Base-by-base conservation (phyloP, 2,888 invertebrate species). In the Thumatha senex region DNA sequence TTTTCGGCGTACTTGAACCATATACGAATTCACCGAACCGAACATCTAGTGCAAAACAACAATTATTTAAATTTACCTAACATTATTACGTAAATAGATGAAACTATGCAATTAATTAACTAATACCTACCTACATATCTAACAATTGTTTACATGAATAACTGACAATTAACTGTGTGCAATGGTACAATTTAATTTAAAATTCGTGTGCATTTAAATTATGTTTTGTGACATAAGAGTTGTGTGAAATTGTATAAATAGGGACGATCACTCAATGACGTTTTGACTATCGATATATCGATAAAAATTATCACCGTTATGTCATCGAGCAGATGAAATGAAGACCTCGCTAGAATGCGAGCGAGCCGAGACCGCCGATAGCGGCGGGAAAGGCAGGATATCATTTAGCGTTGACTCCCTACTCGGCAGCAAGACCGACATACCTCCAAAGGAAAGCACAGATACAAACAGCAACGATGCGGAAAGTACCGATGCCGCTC, bases 371-470 rank as follows among this genome's bases (percentile, higher is more conserved):
- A 79, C 88, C 85, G 88, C 89, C 67, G 89, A 89, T 44, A 84
- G 78, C 72, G 86, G 92, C 71, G 85, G 93, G 59, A 94, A 93
- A 76, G 92, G 94, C 65, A 94, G 95, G 68, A 95, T 95, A 74
- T 95, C 95, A 56, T 95, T 95, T 81, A 95, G 95, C 84, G 95
- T 95, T 42, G 95, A 95, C 81, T 93, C 95, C 0, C 75, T 95
- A 15, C 78, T 95, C 33, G 86, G 89, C 24, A 78, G 88, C 63
- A 76, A 86, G 62, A 78, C 71, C 14, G 81, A 84, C 39, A 70
- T 81, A 1, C 80, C 82, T 0, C 65, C 66, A 0, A 83, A 86
- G 54, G 85, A 77, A 9, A 58, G 54, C 2, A 66, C 62, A 11
- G 88, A 89, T 42, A 80, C 77, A 0, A 80, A 78, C 44, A 88